phyloP scores from a whole-genome alignment of 1,140 invertebrate species.

The Pseudomyrmex flavicornis region DNA sequence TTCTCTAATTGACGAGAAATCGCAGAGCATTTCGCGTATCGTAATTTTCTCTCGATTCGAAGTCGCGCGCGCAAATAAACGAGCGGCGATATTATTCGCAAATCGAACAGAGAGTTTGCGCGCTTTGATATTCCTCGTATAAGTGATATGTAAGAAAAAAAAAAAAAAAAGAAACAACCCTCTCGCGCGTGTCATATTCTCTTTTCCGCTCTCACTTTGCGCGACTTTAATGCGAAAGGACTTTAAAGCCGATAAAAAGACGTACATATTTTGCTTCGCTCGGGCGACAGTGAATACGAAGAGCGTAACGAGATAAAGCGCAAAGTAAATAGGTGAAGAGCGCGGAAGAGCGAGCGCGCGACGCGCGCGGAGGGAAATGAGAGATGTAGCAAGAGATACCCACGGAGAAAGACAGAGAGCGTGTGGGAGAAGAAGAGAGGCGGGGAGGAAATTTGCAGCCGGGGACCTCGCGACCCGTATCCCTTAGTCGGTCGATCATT shows the following conservation, averaged over 20 bases:
- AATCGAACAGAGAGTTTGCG: no score
- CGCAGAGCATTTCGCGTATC: not conserved
- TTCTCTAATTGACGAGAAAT: conserved; percentile 2
- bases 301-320: conserved; percentile 59
- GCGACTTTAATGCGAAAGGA: conserved; percentile 33
- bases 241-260: conserved; percentile 52
- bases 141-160: not conserved
- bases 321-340: conserved; percentile 49
- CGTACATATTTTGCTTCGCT: conserved; percentile 38
- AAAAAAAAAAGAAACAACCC: not conserved
- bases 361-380: not conserved
- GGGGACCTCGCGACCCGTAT: conserved; percentile 40
- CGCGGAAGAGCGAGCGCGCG: no score
- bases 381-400: not conserved
- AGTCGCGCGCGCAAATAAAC: not conserved
- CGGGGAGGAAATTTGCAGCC: conserved; percentile 49
- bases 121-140: not conserved
- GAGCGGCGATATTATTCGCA: no score
- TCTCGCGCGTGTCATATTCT: not conserved
- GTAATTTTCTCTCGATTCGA: not conserved
- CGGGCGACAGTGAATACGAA: conserved; percentile 50
- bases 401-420: not conserved
- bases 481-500: conserved; percentile 63
- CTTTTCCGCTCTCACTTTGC: not conserved
- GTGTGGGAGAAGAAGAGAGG: not conserved